Evolutionary conservation across 2,888 invertebrate species (phyloP).

Genomic region (Heteropelma amictum): DNA sequence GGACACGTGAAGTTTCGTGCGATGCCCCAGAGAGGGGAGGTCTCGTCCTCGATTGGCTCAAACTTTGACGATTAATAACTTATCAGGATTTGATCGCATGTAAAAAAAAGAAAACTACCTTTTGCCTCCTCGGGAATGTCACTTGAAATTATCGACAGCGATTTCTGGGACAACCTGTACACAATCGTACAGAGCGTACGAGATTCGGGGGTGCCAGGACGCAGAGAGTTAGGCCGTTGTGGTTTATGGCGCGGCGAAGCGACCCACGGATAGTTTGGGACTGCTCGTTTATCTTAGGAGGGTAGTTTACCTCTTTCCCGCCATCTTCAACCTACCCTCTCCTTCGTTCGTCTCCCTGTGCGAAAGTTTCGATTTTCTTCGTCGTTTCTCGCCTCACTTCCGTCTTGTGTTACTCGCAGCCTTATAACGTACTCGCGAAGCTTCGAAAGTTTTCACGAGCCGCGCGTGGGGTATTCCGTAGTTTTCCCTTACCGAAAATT

Average conservation of each 20-base stretch:
- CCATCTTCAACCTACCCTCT: conserved; percentile 11
- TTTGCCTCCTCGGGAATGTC: too few relatives aligned
- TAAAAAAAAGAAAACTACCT: too few relatives aligned
- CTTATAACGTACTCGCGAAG: neutral
- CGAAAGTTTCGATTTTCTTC: conserved; percentile 36
- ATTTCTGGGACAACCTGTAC: too few relatives aligned
- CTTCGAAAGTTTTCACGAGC: conserved; percentile 21
- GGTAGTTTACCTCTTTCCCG: conserved; percentile 33
- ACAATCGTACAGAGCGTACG: neutral
- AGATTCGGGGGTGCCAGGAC: neutral
- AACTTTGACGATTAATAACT: too few relatives aligned
- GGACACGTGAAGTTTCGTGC: too few relatives aligned
- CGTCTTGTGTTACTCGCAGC: conserved; percentile 1
- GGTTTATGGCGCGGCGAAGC: conserved; percentile 51
- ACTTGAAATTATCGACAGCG: too few relatives aligned
- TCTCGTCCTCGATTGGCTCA: too few relatives aligned
- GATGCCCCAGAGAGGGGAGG: too few relatives aligned
- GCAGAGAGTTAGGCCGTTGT: conserved; percentile 54
- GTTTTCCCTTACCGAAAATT: conserved; percentile 23
- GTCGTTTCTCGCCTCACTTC: conserved; percentile 1
- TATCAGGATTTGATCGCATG: too few relatives aligned
- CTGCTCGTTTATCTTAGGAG: conserved; percentile 49
- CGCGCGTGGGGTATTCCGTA: conserved; percentile 34
- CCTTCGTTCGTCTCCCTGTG: conserved; percentile 14
- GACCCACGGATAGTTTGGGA: conserved; percentile 45